These are phyloP conservation scores for Montifringilla adamsi DNA, from an alignment of 2,113 vertebrate genomes.

Conservation along the genomic window DNA sequence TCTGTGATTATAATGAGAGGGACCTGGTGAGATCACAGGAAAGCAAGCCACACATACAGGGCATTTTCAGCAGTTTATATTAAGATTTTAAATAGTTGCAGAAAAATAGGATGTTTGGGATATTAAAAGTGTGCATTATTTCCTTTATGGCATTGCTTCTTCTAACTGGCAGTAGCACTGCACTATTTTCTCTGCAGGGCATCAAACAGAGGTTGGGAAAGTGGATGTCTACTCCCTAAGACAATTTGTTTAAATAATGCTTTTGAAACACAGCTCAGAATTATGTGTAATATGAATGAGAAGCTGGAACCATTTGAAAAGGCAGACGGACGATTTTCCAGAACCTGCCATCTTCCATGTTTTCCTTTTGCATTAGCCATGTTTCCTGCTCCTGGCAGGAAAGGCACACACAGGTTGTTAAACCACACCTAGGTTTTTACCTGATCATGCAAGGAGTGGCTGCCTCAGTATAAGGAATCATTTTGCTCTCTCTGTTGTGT, in stretches of 20 bases:
- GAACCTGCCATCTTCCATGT: not conserved
- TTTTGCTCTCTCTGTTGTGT: not conserved
- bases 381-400: conserved; percentile 23
- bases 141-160: not conserved
- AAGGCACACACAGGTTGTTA: not conserved
- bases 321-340: conserved; percentile 34
- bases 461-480: not conserved
- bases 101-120: not conserved
- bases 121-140: not conserved
- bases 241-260: conserved; percentile 53
- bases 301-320: conserved; percentile 63
- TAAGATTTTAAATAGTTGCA: conserved; percentile 12
- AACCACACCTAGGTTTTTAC: not conserved
- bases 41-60: not conserved
- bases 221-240: conserved; percentile 26
- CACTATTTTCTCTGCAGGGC: not conserved
- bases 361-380: conserved; percentile 22
- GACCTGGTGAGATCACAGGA: not conserved
- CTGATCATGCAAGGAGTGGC: not conserved
- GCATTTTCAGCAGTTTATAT: not conserved
- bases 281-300: conserved; percentile 65
- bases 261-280: conserved; percentile 43
- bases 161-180: not conserved
- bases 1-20: not conserved
- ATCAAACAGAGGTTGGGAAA: not conserved